Evolutionary conservation across 2,888 invertebrate species (phyloP).

Genomic region (Eurytoma californica): DNA sequence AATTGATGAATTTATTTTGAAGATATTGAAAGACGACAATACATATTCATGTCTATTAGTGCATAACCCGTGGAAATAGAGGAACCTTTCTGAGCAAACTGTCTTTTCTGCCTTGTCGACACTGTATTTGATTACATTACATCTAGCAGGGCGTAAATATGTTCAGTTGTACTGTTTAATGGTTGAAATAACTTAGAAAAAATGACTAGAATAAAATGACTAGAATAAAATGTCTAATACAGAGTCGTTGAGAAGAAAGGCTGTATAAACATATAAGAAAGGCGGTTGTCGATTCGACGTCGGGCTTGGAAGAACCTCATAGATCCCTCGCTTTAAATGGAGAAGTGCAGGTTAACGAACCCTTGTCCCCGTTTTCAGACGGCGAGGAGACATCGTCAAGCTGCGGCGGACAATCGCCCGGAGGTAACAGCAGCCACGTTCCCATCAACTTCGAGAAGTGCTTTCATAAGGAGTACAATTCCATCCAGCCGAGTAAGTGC

Average conservation of each 20-base stretch:
- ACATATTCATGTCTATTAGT: constrained; percentile 19
- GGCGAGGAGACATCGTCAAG: constrained; percentile 69
- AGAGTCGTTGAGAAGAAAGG: not conserved
- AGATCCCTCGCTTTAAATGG: constrained; percentile 30
- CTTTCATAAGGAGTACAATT: constrained; percentile 76
- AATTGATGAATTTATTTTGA: too few relatives aligned
- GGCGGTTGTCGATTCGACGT: too few relatives aligned
- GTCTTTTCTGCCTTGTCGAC: too few relatives aligned
- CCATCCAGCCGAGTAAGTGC: constrained; percentile 57
- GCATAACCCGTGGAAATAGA: too few relatives aligned
- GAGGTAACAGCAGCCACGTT: constrained; percentile 66
- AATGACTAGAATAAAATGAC: not conserved
- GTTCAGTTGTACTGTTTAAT: too few relatives aligned
- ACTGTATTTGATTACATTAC: too few relatives aligned
- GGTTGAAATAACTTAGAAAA: not conserved
- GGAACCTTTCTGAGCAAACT: too few relatives aligned
- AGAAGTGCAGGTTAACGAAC: constrained; percentile 29
- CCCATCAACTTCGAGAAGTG: constrained; percentile 76
- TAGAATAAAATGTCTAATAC: not conserved
- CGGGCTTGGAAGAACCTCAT: constrained; percentile 42
- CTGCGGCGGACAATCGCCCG: constrained; percentile 53
- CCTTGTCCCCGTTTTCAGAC: constrained; percentile 69
- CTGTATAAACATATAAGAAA: too few relatives aligned
- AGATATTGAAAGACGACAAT: not conserved
- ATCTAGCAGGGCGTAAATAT: too few relatives aligned